Conservation (phyloP, 2,797 vertebrate species). For the Mallotus villosus region DNA sequence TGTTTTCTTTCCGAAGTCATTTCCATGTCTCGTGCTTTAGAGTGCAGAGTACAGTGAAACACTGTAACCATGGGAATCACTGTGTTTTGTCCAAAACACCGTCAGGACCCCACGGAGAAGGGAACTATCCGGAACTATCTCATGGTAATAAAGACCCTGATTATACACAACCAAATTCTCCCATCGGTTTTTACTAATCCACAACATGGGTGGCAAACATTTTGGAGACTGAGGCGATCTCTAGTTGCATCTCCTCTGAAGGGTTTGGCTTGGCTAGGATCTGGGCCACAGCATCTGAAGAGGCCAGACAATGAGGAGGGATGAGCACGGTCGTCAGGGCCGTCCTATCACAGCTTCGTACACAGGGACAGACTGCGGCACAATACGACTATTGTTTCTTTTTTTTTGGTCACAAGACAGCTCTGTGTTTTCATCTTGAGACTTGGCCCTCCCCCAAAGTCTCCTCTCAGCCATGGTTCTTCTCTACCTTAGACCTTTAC, state of each 20-base stretch:
- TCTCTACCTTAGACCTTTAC: not conserved
- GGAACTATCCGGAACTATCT: slow-evolving; percentile 28
- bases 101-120: slow-evolving; percentile 11
- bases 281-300: slow-evolving; percentile 63
- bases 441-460: slow-evolving; percentile 33
- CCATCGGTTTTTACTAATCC: slow-evolving; percentile 49
- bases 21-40: not conserved
- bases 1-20: not conserved
- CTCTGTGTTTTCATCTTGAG: slow-evolving; percentile 44
- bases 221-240: slow-evolving; percentile 57
- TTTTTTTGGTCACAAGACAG: slow-evolving; percentile 55
- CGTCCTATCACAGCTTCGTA: slow-evolving; percentile 59
- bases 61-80: not conserved
- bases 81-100: slow-evolving; percentile 20
- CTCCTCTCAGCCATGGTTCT: not conserved
- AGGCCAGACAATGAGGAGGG: slow-evolving; percentile 61
- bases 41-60: not conserved
- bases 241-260: slow-evolving; percentile 53
- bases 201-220: slow-evolving; percentile 64
- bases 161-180: slow-evolving; percentile 36
- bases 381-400: slow-evolving; percentile 70
- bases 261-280: slow-evolving; percentile 57
- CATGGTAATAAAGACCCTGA: slow-evolving; percentile 44
- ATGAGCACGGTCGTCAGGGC: slow-evolving; percentile 43
- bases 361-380: slow-evolving; percentile 52